Conservation (phyloP, 2,797 vertebrate genomes). For the Enteromius afrohamiltoni region DNA sequence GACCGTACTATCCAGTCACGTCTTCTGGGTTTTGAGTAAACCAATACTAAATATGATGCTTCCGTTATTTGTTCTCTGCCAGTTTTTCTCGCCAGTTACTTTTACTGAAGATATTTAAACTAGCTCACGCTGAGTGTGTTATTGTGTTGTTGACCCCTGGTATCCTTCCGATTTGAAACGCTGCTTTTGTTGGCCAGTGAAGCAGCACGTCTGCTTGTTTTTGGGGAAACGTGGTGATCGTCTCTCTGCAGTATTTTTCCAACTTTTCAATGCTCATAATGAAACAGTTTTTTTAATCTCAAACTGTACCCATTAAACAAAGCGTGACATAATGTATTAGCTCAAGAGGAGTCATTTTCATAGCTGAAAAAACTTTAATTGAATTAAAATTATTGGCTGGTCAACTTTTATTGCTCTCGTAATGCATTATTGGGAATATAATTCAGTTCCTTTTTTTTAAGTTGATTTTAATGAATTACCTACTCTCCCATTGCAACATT, state of each 20-base stretch:
- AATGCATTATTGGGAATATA: neutral
- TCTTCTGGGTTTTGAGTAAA: conserved; percentile 8
- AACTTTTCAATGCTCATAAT: neutral
- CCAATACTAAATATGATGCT: neutral
- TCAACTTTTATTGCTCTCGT: neutral
- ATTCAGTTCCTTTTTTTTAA: neutral
- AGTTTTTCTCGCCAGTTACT: neutral
- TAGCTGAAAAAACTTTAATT: neutral
- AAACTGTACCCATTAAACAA: neutral
- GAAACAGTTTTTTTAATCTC: neutral
- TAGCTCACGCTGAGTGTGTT: conserved; percentile 16
- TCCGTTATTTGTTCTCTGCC: neutral
- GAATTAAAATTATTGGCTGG: neutral
- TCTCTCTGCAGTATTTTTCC: conserved; percentile 16
- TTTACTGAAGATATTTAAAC: neutral
- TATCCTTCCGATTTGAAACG: neutral
- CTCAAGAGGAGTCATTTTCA: neutral
- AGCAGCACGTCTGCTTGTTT: conserved; percentile 10
- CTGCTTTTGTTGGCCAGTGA: conserved; percentile 21
- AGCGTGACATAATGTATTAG: neutral
- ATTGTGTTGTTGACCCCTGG: neutral
- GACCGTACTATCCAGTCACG: neutral
- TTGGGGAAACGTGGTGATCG: conserved; percentile 15
- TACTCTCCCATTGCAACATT: neutral
- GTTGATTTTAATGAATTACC: conserved; percentile 16